phyloP scores from a whole-genome alignment of 1,140 invertebrate genomes.

The Drosophila kohkoa region DNA sequence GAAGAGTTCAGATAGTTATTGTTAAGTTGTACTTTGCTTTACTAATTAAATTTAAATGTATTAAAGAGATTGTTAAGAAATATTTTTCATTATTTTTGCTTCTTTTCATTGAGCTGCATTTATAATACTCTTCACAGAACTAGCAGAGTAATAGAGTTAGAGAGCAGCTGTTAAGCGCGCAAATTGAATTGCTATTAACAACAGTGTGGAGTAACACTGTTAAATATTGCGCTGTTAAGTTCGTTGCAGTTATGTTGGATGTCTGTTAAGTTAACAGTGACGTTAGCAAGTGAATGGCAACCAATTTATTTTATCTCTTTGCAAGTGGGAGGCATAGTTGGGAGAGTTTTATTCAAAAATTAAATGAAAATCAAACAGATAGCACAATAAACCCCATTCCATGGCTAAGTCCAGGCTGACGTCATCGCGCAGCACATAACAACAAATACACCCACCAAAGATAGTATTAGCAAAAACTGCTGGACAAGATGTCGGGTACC shows the following conservation, averaged over 20 bases:
- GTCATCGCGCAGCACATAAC: background rate
- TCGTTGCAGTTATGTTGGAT: too few species aligned
- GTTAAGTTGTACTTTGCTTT: background rate
- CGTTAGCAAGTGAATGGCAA: conserved; percentile 37
- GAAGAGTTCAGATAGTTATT: conserved; percentile 35
- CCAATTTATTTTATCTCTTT: background rate
- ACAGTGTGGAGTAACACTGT: too few species aligned
- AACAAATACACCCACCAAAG: conserved; percentile 66
- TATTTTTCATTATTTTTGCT: background rate
- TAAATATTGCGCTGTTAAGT: too few species aligned
- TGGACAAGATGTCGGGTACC: conserved; percentile 56
- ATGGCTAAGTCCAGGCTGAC: background rate
- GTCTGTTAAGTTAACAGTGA: conserved; percentile 23
- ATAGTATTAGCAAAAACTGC: background rate
- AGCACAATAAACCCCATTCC: background rate
- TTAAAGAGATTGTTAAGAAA: background rate
- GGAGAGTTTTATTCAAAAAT: conserved; percentile 43
- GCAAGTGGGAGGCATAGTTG: conserved; percentile 9
- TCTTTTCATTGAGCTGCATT: background rate
- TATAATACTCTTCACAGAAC: background rate
- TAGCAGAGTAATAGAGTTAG: background rate
- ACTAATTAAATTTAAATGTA: background rate
- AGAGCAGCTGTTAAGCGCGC: too few species aligned
- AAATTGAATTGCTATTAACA: conserved; percentile 4
- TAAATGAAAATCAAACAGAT: conserved; percentile 27